These are phyloP conservation scores for Neolamprologus longior DNA, from an alignment of 2,113 vertebrate genomes.

Conservation along the genomic window DNA sequence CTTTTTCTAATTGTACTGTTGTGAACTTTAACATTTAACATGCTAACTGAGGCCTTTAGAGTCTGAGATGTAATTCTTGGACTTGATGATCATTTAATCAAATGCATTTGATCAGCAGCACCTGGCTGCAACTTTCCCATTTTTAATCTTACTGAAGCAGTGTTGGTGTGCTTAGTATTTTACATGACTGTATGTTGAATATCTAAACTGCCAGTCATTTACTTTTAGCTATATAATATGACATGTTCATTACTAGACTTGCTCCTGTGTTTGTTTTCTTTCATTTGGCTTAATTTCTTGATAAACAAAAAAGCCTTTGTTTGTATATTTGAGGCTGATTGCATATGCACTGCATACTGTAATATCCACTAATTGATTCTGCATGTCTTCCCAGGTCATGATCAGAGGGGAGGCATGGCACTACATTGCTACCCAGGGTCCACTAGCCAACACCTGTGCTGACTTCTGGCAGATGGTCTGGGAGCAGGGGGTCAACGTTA, in stretches of 20 bases:
- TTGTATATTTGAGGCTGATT: background rate
- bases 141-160: background rate
- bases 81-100: background rate
- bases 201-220: background rate
- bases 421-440: constrained; percentile 92
- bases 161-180: background rate
- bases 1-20: background rate
- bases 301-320: background rate
- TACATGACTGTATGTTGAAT: background rate
- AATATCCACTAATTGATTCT: background rate
- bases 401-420: constrained; percentile 90
- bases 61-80: background rate
- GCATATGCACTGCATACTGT: background rate
- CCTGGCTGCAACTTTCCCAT: background rate
- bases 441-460: constrained; percentile 86
- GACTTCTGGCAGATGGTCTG: constrained; percentile 99
- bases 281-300: background rate
- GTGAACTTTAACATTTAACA: background rate
- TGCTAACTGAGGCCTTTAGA: background rate
- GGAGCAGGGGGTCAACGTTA: constrained; percentile 93
- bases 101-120: background rate
- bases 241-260: background rate
- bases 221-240: background rate
- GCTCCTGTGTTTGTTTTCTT: background rate
- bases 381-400: constrained; percentile 71